Base-by-base conservation (phyloP, 2,113 vertebrate genomes). In the Phrynosoma platyrhinos region DNA sequence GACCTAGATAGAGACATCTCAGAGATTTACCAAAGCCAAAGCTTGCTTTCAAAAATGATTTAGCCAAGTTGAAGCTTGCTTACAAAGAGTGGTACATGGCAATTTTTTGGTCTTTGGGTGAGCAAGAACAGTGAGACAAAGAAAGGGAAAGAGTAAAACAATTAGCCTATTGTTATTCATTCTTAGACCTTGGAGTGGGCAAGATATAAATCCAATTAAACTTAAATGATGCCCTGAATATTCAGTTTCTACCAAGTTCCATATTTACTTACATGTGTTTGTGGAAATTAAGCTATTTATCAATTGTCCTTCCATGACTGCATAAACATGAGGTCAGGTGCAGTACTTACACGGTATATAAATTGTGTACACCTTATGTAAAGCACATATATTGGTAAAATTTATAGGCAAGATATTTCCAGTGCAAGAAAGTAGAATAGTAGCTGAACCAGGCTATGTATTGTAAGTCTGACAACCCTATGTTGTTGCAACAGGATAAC, bases 401-500 rank as follows among this genome's bases (percentile, higher is more conserved):
- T 84, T 87, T 69, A 72, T 87, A 90, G 79, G 85, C 47, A 78
- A 77, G 84, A 9, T 32, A 36, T 83, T 88, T 93, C 78, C 64
- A 84, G 12, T 68, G 76, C 18, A 91, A 87, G 62, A 40, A 77
- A 72, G 23, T 12, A 82, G 36, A 12, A 25, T 27, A 58, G 74
- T 62, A 92, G 94, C 88, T 3, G 1, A 83, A 86, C 88, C 64
- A 77, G 79, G 83, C 72, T 83, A 62, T 69, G 89, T 79, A 91
- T 79, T 87, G 85, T 75, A 87, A 47, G 72, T 79, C 74, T 18
- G 20, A 82, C 40, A 62, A 30, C 58, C 85, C 71, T 92, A 80
- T 92, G 76, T 81, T 93, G 71, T 82, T 86, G 90, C 62, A 32
- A 58, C 36, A 81, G 55, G 86, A 84, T 81, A 86, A 89, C 91